phyloP scores from a whole-genome alignment of 1,140 invertebrate genomes.

The Philopotamus ludificatus region DNA sequence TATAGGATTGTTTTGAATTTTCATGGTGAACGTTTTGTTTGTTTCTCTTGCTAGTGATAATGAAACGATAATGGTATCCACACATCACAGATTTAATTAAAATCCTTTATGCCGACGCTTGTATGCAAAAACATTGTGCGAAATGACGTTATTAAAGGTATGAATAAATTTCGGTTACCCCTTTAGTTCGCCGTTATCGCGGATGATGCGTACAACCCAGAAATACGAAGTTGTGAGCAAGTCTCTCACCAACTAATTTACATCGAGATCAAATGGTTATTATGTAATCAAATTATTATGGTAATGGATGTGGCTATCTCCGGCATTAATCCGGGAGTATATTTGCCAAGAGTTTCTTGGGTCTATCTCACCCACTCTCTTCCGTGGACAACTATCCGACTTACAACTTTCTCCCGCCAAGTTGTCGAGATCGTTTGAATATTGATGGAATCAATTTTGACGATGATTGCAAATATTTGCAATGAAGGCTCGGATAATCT shows the following conservation, averaged over 20 bases:
- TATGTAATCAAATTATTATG: slow-evolving; percentile 42
- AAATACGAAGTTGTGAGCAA: slow-evolving; percentile 1
- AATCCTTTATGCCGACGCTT: too few relatives aligned
- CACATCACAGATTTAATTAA: too few relatives aligned
- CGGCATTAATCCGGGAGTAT: slow-evolving; percentile 20
- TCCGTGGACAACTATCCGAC: not conserved
- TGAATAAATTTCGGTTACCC: slow-evolving; percentile 14
- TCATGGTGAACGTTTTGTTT: too few relatives aligned
- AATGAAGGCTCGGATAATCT: too few relatives aligned
- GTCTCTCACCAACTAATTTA: slow-evolving; percentile 37
- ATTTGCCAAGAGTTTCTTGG: slow-evolving; percentile 29
- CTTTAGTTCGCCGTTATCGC: slow-evolving; percentile 15
- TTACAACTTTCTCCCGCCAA: not conserved
- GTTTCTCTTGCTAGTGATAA: too few relatives aligned
- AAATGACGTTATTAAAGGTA: not conserved
- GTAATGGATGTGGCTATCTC: slow-evolving; percentile 40
- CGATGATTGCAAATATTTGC: not conserved
- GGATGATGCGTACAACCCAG: not conserved
- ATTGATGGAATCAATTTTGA: not conserved
- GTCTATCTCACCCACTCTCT: not conserved
- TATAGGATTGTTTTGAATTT: too few relatives aligned
- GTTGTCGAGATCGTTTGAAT: not conserved
- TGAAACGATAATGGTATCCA: too few relatives aligned
- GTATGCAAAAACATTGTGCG: not conserved
- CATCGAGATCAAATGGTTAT: slow-evolving; percentile 42